Evolutionary conservation across 2,113 vertebrate genomes (phyloP).

Genomic region (Microtus montanus): DNA sequence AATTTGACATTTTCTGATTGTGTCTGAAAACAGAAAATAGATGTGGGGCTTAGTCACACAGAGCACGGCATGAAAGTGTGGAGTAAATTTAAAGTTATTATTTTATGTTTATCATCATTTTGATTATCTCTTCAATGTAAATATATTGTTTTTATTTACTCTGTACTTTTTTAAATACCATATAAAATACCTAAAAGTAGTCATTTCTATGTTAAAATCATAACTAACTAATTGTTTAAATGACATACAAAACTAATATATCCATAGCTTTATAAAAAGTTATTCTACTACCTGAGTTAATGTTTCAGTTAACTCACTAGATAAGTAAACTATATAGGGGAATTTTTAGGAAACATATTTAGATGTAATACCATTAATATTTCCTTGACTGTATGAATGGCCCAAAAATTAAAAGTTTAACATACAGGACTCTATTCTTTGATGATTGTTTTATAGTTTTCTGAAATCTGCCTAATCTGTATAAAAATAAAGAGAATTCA

Average conservation of each 20-base stretch:
- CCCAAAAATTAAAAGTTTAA: neutral
- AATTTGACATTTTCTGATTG: constrained; percentile 38
- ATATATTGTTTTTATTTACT: neutral
- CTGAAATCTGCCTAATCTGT: neutral
- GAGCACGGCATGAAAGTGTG: neutral
- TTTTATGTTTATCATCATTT: neutral
- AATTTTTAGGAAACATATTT: neutral
- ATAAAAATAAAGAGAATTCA: neutral
- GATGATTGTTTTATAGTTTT: neutral
- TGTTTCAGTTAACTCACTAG: neutral
- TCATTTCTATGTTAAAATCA: neutral
- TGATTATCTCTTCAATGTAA: too few species aligned
- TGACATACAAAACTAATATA: neutral
- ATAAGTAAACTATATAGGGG: neutral
- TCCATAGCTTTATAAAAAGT: neutral
- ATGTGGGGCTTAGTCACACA: neutral
- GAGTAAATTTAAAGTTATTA: constrained; percentile 1
- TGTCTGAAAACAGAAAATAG: constrained; percentile 30
- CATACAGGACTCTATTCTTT: neutral
- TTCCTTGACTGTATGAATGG: neutral
- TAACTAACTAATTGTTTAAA: neutral
- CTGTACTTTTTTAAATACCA: neutral
- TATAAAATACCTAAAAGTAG: neutral
- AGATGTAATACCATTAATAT: neutral
- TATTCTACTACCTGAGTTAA: neutral